Percentiles rank a stretch among this genome's conserved stretches.
These are phyloP conservation scores for Pterophyllum scalare DNA, from an alignment of 2,113 vertebrate genomes.

Conservation along the genomic window DNA sequence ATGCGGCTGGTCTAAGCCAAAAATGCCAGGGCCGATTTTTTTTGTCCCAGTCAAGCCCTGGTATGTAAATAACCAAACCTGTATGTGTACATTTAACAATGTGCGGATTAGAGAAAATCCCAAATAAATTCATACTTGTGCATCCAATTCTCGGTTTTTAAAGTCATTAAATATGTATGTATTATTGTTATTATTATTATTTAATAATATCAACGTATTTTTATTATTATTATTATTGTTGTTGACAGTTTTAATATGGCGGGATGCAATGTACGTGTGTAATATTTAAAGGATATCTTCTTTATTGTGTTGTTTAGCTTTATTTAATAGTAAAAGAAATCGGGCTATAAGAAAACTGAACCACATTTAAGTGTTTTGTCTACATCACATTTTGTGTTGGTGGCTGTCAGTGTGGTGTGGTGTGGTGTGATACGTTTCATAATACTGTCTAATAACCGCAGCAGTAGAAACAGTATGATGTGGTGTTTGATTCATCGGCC, in stretches of 20 bases:
- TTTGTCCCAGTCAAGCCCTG: too few relatives aligned
- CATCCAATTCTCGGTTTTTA: background rate
- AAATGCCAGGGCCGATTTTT: too few relatives aligned
- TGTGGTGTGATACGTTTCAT: constrained; percentile 11
- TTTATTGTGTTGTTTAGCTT: background rate
- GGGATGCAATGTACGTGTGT: background rate
- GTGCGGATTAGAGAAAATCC: background rate
- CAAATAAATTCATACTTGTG: background rate
- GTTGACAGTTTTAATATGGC: background rate
- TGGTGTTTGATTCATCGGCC: constrained; percentile 56
- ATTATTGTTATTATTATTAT: too few relatives aligned
- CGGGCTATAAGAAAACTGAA: background rate
- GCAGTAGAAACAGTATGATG: background rate
- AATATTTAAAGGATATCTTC: background rate
- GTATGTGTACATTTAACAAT: background rate
- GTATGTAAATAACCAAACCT: too few relatives aligned
- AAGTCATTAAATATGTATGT: background rate
- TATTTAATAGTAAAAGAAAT: background rate
- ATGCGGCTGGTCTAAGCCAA: too few relatives aligned
- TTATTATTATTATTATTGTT: too few relatives aligned
- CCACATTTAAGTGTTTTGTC: background rate
- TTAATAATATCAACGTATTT: too few relatives aligned
- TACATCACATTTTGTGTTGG: background rate
- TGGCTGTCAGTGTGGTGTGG: background rate
- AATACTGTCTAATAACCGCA: constrained; percentile 33